Percentiles rank a stretch among this genome's conserved stretches.
These are phyloP conservation scores for Anhinga anhinga DNA, from an alignment of 2,113 vertebrate species.

Conservation along the genomic window DNA sequence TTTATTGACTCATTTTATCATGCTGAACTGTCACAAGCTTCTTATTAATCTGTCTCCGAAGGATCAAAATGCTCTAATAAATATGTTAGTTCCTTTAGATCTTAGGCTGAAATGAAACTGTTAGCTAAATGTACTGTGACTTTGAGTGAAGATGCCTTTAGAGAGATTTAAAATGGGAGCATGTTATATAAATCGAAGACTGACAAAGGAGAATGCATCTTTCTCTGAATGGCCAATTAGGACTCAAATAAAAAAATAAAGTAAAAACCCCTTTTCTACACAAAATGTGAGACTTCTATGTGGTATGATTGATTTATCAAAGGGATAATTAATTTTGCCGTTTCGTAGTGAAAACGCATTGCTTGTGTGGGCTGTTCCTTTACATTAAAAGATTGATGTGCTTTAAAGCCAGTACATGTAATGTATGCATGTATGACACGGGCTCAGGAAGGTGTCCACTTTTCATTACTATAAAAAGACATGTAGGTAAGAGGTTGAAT, in stretches of 20 bases:
- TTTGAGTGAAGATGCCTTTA: conserved; percentile 28
- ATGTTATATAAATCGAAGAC: background rate
- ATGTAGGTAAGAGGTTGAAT: background rate
- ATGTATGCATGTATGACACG: background rate
- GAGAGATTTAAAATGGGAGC: background rate
- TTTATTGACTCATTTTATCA: conserved; percentile 75
- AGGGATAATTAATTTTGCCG: background rate
- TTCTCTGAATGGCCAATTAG: conserved; percentile 32
- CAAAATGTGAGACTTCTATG: background rate
- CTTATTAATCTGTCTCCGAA: conserved; percentile 74
- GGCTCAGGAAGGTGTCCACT: background rate
- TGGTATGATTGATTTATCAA: background rate
- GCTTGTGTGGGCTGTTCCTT: background rate
- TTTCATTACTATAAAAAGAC: background rate
- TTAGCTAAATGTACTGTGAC: conserved; percentile 57
- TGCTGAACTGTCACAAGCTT: conserved; percentile 57
- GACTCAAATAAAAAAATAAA: background rate
- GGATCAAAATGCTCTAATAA: conserved; percentile 73
- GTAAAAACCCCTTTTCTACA: background rate
- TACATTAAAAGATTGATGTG: background rate
- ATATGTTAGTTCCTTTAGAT: conserved; percentile 51
- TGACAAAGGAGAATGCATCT: background rate
- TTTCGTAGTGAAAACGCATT: background rate
- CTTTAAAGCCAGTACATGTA: background rate
- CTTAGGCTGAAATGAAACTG: conserved; percentile 43